These are phyloP conservation scores for Salmo trutta DNA, from an alignment of 2,797 vertebrate genomes.

Conservation along the genomic window DNA sequence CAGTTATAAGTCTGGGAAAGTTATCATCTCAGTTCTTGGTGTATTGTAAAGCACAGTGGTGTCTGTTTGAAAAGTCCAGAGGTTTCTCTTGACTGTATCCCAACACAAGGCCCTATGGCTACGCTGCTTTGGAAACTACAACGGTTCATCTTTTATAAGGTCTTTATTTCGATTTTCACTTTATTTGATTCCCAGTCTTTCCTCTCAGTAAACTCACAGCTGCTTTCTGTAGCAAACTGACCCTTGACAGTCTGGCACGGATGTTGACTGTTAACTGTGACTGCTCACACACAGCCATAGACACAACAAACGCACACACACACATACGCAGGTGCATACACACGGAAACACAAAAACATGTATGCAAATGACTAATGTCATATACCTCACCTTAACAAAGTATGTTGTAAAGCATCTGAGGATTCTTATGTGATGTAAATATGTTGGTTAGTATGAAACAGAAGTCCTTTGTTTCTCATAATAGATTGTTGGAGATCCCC, in stretches of 20 bases:
- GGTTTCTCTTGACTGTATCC: not conserved
- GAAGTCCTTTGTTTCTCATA: slow-evolving; percentile 59
- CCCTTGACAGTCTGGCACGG: not conserved
- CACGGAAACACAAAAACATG: slow-evolving; percentile 10
- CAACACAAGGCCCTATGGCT: not conserved
- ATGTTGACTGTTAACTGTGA: not conserved
- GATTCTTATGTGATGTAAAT: slow-evolving; percentile 65
- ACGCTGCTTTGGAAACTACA: not conserved
- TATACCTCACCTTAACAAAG: slow-evolving; percentile 41
- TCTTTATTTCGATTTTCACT: not conserved
- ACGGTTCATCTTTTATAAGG: not conserved
- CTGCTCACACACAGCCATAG: slow-evolving; percentile 5
- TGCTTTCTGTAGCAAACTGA: slow-evolving; percentile 12
- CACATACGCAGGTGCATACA: not conserved
- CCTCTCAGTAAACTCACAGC: slow-evolving; percentile 6
- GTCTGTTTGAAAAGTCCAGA: not conserved
- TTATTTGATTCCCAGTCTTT: not conserved
- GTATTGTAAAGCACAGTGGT: not conserved
- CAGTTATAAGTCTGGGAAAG: not conserved
- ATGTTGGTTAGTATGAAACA: slow-evolving; percentile 49
- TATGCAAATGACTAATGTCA: not conserved
- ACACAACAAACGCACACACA: slow-evolving; percentile 17
- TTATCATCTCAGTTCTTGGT: not conserved
- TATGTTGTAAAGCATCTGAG: slow-evolving; percentile 47
- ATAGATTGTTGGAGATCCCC: slow-evolving; percentile 53